Base-by-base conservation (phyloP, 2,797 vertebrate species). In the Perodicticus potto region DNA sequence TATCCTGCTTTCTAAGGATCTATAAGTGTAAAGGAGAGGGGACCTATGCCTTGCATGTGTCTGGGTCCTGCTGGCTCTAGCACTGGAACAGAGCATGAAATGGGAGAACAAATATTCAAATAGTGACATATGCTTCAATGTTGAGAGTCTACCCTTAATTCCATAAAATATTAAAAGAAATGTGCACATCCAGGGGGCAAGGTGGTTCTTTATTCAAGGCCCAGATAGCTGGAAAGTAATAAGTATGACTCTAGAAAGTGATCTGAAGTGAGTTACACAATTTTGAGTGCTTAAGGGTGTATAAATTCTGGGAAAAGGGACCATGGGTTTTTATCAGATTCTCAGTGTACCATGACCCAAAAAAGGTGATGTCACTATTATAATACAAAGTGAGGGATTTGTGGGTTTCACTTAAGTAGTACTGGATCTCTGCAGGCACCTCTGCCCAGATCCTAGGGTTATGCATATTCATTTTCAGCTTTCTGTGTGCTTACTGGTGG, bases 241-340 rank as follows among this genome's bases (percentile, higher is more conserved):
- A 88, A 72, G 20, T 7, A 55, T 88, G 37, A 95, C 34, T 84
- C 22, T n/a, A 11, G 32, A 93, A 90, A 82, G 61, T 32, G 76
- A 90, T 81, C 69, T 82, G 37, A 92, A 65, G 49, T 82, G 43
- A 91, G 40, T 92, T 90, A 81, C n/a, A 91, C 19, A 65, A 85
- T 69, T 89, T 87, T 92, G 45, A 86, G 13, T 89, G 19, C 85
- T 40, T 29, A 9, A 86, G 34, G 20, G 19, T 43, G 8, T 17
- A 32, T 40, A 12, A 7, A 83, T 29, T 90, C 70, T 86, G 27
- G 27, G 61, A 77, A 89, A 92, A 91, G 22, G 16, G 45, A 84
- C 40, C 14, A 4, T 3, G 61, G 19, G 29, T 88, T 92, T 76
- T 76, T 63, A 65, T 10, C 12, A 94, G 53, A 67, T 92, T 90